A percentile compares a stretch with the other conserved stretches of the same genome.
Conservation (phyloP, 2,113 vertebrate genomes). For the Heliornis fulica region DNA sequence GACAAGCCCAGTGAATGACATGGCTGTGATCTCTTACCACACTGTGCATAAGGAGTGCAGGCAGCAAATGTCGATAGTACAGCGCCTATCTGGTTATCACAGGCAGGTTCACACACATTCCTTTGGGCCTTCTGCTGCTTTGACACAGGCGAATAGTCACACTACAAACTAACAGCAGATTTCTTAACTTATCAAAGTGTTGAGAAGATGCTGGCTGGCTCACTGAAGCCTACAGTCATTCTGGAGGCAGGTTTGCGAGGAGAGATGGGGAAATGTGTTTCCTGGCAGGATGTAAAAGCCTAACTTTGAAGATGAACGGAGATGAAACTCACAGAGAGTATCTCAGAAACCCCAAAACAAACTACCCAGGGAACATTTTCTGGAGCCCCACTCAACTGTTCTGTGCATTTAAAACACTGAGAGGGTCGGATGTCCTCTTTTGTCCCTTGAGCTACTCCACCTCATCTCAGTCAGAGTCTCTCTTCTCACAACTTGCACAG, state of each 20-base stretch:
- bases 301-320: neutral
- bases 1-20: neutral
- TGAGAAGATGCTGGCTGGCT: neutral
- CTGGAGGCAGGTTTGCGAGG: neutral
- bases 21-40: neutral
- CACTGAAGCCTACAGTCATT: neutral
- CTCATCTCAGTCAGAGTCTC: neutral
- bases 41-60: fast-evolving
- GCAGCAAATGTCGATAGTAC: neutral
- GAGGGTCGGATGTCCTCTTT: neutral
- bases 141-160: neutral
- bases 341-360: neutral
- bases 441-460: neutral
- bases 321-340: neutral
- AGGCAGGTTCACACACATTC: neutral
- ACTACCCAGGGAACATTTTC: neutral
- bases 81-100: neutral
- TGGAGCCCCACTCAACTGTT: neutral
- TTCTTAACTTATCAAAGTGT: neutral
- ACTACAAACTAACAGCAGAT: neutral
- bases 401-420: neutral
- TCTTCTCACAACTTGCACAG: neutral
- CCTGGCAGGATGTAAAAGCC: neutral
- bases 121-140: neutral
- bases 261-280: neutral